Percentiles rank a stretch among this genome's conserved stretches.
phyloP scores from a whole-genome alignment of 2,888 invertebrate genomes.

The Aleiodes alternator region DNA sequence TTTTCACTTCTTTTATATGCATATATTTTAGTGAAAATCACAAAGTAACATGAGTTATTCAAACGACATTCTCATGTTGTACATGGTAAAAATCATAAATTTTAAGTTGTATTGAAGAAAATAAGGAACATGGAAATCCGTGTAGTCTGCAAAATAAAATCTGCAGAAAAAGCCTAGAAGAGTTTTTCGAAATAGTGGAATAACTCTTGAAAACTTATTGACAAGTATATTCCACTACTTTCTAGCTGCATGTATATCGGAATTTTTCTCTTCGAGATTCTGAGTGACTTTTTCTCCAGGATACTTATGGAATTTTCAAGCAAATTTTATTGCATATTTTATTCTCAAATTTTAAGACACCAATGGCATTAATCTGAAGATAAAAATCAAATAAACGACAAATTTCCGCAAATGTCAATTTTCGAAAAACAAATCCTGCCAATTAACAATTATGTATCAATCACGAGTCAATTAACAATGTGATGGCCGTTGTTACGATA shows the following conservation, averaged over 20 bases:
- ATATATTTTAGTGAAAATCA: background rate
- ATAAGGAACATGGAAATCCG: background rate
- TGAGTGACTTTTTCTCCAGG: slow-evolving; percentile 55
- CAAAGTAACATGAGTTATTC: slow-evolving; percentile 8
- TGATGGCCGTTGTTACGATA: background rate
- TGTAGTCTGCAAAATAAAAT: background rate
- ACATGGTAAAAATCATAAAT: background rate
- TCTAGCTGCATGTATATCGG: slow-evolving; percentile 33
- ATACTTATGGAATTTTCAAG: background rate
- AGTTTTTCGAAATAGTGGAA: background rate
- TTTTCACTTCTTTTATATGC: background rate
- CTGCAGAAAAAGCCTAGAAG: background rate
- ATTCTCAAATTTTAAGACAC: no score
- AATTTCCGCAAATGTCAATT: no score
- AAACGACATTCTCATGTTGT: slow-evolving; percentile 13
- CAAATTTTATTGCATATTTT: background rate
- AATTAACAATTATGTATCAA: slow-evolving; percentile 11
- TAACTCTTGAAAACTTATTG: slow-evolving; percentile 34
- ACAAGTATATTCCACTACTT: slow-evolving; percentile 44
- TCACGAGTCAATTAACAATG: slow-evolving; percentile 21
- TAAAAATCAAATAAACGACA: no score
- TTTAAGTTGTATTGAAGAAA: background rate
- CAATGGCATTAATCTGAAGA: no score
- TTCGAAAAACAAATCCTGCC: background rate
- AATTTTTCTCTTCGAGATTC: slow-evolving; percentile 35